phyloP scores from a whole-genome alignment of 2,797 vertebrate species.

The Fundulus diaphanus region DNA sequence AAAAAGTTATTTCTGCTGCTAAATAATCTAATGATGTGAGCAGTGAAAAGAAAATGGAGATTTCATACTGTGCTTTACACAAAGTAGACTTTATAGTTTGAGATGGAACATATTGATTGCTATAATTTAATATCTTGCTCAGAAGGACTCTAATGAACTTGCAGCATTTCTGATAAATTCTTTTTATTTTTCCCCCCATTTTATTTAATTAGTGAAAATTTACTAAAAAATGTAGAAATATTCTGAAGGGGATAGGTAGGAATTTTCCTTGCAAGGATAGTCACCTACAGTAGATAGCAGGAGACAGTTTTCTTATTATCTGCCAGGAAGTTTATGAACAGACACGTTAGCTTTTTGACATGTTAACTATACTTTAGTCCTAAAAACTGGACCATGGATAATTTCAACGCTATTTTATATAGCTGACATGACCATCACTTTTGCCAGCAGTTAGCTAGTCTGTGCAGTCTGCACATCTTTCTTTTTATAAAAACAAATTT shows the following conservation, averaged over 20 bases:
- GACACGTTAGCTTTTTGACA: not conserved
- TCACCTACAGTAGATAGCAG: conserved; percentile 16
- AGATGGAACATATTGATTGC: conserved; percentile 17
- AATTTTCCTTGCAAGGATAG: not conserved
- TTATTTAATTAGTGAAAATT: not conserved
- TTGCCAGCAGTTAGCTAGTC: not conserved
- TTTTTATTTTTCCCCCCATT: not conserved
- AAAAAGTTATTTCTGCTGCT: conserved; percentile 8
- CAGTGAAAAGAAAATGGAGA: conserved; percentile 21
- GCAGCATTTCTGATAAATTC: conserved; percentile 21
- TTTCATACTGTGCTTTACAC: conserved; percentile 7
- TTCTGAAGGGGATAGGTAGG: not conserved
- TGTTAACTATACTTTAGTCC: not conserved
- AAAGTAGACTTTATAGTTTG: conserved; percentile 17
- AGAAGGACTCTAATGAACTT: conserved; percentile 9
- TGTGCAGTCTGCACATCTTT: not conserved
- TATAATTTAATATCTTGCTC: conserved; percentile 17
- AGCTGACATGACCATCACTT: not conserved
- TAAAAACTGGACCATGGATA: not conserved
- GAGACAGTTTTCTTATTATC: conserved; percentile 24
- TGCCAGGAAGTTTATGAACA: conserved; percentile 17
- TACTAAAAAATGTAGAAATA: not conserved
- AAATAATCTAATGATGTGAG: conserved; percentile 7
- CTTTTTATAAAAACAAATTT: not conserved
- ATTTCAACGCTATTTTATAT: not conserved